Base-by-base conservation (phyloP, 2,888 invertebrate species). In the Ctena decussata region DNA sequence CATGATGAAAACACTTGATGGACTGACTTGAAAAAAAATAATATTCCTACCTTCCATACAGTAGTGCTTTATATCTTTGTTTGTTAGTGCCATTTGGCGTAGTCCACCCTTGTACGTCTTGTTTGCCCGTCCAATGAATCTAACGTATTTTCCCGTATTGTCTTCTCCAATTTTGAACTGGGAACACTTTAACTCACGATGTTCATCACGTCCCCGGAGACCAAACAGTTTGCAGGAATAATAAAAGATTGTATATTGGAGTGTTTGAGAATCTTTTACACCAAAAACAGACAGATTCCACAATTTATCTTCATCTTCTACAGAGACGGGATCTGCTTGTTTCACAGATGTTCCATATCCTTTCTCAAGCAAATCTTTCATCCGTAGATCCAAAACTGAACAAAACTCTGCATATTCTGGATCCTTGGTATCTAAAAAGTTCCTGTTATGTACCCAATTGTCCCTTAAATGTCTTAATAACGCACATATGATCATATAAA, bases 161-260 rank as follows among this genome's bases (percentile, higher is more conserved):
- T 73, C 73, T 24, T 39, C 21, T 37, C 41, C 73, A 24, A 5
- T 12, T 27, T 73, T 27, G 46, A 41, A 73, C 49, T 73, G 46
- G 15, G 6, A 24, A 41, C n/a, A 27, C 21, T 73, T 41, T 21
- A 73, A 32, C 8, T 49, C 32, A 8, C 77, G 35, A 39, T 73
- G 77, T 44, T 82, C 80, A 24, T 76, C 80, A 1, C 75, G 72
- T 0, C 80, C 84, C 35, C 84, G 1, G 27, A 84, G 80, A 0
- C 84, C 84, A 72, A 84, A 84, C 0, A 77, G 12, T 65, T 84
- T 84, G 30, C 77, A 80, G 37, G 80, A 80, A 70, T 80, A 84
- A 65, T 73, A 84, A 24, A 76, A 84, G 0, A 80, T 69, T 0
- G 46, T 76, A 37, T 71, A 37, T 15, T 27, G 30, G 1, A 78